phyloP scores from a whole-genome alignment of 2,113 vertebrate genomes.

The Monopterus albus region DNA sequence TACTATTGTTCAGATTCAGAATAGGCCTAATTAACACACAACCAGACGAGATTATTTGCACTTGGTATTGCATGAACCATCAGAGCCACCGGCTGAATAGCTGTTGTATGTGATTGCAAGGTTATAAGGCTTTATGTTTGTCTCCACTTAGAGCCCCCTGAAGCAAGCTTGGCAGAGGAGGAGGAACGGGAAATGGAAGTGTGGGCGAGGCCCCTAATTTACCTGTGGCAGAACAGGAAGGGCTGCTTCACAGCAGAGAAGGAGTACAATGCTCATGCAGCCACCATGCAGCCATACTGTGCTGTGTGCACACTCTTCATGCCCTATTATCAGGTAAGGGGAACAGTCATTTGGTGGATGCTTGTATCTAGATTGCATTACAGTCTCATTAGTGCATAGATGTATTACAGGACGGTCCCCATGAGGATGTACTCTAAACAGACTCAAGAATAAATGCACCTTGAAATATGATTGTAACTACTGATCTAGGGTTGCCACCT shows the following conservation, averaged over 20 bases:
- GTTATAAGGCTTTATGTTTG: slow-evolving; percentile 46
- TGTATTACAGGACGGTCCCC: background rate
- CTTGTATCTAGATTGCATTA: background rate
- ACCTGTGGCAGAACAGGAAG: slow-evolving; percentile 90
- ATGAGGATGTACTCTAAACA: background rate
- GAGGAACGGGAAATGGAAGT: slow-evolving; percentile 87
- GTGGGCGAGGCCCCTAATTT: slow-evolving; percentile 92
- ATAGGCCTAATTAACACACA: slow-evolving; percentile 42
- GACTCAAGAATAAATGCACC: background rate
- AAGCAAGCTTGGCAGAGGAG: slow-evolving; percentile 81
- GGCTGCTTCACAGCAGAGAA: slow-evolving; percentile 89
- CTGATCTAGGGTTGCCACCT: no score
- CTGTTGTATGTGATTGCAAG: slow-evolving; percentile 18
- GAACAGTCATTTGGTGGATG: background rate
- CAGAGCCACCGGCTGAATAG: slow-evolving; percentile 9
- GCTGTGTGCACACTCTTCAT: slow-evolving; percentile 95
- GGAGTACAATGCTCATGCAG: slow-evolving; percentile 88
- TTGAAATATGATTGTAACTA: background rate
- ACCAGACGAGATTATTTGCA: slow-evolving; percentile 1
- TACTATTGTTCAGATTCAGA: slow-evolving; percentile 19
- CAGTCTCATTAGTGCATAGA: background rate
- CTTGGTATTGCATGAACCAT: slow-evolving; percentile 19
- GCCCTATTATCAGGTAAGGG: slow-evolving; percentile 92
- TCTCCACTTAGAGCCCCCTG: slow-evolving; percentile 83
- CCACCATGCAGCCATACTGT: slow-evolving; percentile 87